Conservation (phyloP, 2,797 vertebrate species). For the Tangara arthus region DNA sequence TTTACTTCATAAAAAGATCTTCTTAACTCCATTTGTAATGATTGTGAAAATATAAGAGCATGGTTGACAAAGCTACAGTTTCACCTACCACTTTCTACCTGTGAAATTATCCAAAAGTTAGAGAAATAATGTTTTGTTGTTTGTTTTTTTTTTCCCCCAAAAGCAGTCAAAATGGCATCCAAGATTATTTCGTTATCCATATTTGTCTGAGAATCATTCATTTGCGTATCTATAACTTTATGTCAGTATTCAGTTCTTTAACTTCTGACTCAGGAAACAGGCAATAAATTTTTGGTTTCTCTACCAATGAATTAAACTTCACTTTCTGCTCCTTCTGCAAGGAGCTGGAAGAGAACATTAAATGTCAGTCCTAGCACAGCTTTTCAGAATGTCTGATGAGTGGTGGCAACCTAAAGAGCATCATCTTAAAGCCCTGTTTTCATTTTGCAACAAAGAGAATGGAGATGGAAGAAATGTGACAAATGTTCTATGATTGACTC, state of each 20-base stretch:
- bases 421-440: neutral
- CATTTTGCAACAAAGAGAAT: neutral
- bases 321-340: neutral
- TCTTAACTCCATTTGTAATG: neutral
- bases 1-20: neutral
- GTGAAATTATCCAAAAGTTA: neutral
- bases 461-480: neutral
- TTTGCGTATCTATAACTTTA: neutral
- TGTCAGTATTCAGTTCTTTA: neutral
- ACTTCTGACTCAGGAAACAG: neutral
- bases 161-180: neutral
- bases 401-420: neutral
- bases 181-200: neutral
- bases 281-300: neutral
- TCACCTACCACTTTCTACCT: neutral
- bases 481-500: neutral
- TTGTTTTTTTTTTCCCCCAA: rapidly evolving
- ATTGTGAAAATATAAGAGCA: neutral
- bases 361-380: neutral
- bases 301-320: neutral
- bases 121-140: neutral
- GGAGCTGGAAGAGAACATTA: neutral
- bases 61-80: neutral
- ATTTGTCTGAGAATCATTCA: neutral
- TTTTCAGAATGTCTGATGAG: neutral